These are phyloP conservation scores for Leptinotarsa defecta DNA, from an alignment of 1,140 invertebrate species.

Conservation along the genomic window DNA sequence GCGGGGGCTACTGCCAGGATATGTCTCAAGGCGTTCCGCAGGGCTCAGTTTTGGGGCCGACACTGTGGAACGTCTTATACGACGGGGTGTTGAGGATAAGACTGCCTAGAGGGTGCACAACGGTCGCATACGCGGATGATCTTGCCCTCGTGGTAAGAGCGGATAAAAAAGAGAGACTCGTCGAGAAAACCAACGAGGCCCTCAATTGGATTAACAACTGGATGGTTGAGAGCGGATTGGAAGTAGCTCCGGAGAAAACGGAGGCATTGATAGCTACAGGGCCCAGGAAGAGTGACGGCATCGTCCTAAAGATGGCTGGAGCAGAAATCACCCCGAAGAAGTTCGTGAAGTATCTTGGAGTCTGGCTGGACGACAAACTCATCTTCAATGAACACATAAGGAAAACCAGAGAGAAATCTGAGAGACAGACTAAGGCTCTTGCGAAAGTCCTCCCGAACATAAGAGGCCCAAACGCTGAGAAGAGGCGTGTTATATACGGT, in stretches of 20 bases:
- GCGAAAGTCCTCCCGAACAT: no score
- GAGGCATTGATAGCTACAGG: conserved; percentile 11
- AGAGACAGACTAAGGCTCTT: no score
- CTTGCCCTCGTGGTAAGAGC: conserved; percentile 15
- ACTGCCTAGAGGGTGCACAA: not conserved
- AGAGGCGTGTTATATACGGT: no score
- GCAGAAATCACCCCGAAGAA: no score
- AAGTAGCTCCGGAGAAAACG: conserved; percentile 15
- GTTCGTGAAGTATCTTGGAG: no score
- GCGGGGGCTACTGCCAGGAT: not conserved
- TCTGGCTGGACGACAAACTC: no score
- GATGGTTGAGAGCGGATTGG: conserved; percentile 11
- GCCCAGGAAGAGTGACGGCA: no score
- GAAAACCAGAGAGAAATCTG: no score
- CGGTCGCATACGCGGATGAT: conserved; percentile 20
- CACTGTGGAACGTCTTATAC: conserved; percentile 19
- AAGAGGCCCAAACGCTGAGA: no score
- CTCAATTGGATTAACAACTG: not conserved
- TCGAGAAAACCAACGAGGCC: conserved; percentile 4
- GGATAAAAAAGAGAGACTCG: not conserved
- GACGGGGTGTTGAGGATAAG: conserved; percentile 14
- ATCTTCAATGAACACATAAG: no score
- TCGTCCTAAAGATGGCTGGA: no score
- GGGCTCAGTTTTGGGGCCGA: conserved; percentile 46
- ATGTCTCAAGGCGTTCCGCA: conserved; percentile 53